phyloP scores from a whole-genome alignment of 2,797 vertebrate genomes.

The Neomorphus geoffroyi region DNA sequence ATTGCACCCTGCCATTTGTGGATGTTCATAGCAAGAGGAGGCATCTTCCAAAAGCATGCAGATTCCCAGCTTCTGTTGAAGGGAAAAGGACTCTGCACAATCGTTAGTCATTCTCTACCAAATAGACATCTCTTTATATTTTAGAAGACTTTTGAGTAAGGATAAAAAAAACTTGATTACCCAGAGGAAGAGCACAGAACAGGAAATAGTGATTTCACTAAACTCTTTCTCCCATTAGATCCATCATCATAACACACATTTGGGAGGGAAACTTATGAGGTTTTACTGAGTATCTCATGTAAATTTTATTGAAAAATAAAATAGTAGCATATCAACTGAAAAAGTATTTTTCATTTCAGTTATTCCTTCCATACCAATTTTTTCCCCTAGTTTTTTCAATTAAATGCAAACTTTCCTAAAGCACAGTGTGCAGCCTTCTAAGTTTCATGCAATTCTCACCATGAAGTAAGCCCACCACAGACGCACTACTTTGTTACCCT shows the following conservation, averaged over 20 bases:
- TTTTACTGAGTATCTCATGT: neutral
- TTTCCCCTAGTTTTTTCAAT: neutral
- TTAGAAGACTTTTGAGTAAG: neutral
- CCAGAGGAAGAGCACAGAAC: neutral
- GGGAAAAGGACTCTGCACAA: neutral
- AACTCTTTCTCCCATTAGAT: neutral
- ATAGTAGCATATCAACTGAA: neutral
- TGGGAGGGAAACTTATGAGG: neutral
- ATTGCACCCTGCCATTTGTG: neutral
- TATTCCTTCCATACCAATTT: neutral
- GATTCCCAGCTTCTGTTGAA: neutral
- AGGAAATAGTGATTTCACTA: neutral
- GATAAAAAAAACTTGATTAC: neutral
- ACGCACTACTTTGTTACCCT: neutral
- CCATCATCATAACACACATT: neutral
- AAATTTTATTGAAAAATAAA: slow-evolving; percentile 4
- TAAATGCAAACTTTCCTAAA: neutral
- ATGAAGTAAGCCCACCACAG: neutral
- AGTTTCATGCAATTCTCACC: neutral
- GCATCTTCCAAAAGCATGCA: neutral
- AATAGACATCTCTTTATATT: neutral
- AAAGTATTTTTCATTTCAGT: neutral
- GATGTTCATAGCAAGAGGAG: neutral
- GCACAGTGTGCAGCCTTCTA: neutral
- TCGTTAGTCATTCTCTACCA: neutral